Percentiles rank a stretch among this genome's conserved stretches.
phyloP scores from a whole-genome alignment of 2,113 vertebrate genomes.

The Pterocles burchelli region DNA sequence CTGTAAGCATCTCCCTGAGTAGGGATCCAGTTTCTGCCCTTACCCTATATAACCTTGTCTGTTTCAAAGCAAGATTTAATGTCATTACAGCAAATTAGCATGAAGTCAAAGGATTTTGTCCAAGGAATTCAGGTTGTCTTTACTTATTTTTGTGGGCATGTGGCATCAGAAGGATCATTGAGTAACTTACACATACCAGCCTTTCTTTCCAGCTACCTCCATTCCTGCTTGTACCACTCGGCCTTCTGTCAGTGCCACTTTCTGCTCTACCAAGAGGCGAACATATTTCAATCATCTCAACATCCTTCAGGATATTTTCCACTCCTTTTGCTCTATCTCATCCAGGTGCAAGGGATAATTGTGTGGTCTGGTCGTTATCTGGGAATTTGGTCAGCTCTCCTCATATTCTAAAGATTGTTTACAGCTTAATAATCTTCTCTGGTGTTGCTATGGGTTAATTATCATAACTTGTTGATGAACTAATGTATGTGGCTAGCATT shows the following conservation, averaged over 20 bases:
- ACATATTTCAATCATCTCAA: not conserved
- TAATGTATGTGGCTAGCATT: not conserved
- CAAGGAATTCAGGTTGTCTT: not conserved
- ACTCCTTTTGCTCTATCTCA: not conserved
- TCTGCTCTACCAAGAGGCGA: not conserved
- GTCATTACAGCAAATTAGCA: not conserved
- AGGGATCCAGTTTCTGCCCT: constrained; percentile 10
- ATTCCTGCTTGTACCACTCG: not conserved
- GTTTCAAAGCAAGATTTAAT: not conserved
- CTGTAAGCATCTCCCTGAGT: not conserved
- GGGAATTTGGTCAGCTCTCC: not conserved
- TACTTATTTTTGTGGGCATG: not conserved
- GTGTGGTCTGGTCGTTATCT: not conserved
- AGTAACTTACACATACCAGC: not conserved
- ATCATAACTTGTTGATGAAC: not conserved
- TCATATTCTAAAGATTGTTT: not conserved
- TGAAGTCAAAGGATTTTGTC: not conserved
- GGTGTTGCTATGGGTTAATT: not conserved
- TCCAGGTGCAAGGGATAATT: not conserved
- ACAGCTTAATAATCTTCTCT: not conserved
- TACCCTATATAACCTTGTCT: not conserved
- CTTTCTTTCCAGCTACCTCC: not conserved
- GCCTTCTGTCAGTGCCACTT: not conserved
- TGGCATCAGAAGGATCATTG: not conserved
- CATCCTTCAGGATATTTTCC: not conserved